Evolutionary conservation across 2,888 invertebrate species (phyloP), one percentile per base, ranked within the genome.

Genomic region (Plebejus argus): DNA sequence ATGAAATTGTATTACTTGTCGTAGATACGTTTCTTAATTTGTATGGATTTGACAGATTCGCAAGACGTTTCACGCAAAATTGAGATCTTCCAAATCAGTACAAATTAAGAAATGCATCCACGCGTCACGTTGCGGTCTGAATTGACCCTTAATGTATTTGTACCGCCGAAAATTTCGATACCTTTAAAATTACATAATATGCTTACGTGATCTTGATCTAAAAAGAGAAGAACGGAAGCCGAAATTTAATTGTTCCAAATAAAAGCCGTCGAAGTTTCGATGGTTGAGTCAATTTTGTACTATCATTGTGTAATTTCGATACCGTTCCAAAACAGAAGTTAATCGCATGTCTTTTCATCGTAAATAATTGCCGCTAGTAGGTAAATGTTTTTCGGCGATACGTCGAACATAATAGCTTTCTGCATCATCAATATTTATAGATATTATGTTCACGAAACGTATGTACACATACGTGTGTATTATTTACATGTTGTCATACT

Each of bases 371-470:
- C 80, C 81, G 89, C 78, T 76, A 78, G 78, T 80, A 79, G 88
- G 85, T 70, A 77, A 87, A 88, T 88, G 90, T 90, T 90, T 90
- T 91, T 91, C 86, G 90, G 89, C 56, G 72, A 76, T 76, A 77
- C 72, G 77, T 77, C 77, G 71, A 77, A 72, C 77, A 77, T 77
- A 77, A 77, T 77, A 77, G 86, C 87, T 86, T 91, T 91, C 89
- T 90, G 87, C 86, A 86, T 90, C 90, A 91, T 91, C 91, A 91
- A 91, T 91, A 91, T 92, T 91, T 91, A 92, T 91, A 87, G 88
- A 58, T 77, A 77, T 77, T 77, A 75, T 77, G 74, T 70, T 77
- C 74, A 77, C 66, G 74, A 74, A 66, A 66, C 74, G 71, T 77
- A 70, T 76, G 70, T 70, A 20, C n/a, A 49, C 77, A 45, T 74